Evolutionary conservation across 2,888 invertebrate genomes (phyloP), one percentile per base, ranked within the genome.

Genomic region (Volucella bombylans): DNA sequence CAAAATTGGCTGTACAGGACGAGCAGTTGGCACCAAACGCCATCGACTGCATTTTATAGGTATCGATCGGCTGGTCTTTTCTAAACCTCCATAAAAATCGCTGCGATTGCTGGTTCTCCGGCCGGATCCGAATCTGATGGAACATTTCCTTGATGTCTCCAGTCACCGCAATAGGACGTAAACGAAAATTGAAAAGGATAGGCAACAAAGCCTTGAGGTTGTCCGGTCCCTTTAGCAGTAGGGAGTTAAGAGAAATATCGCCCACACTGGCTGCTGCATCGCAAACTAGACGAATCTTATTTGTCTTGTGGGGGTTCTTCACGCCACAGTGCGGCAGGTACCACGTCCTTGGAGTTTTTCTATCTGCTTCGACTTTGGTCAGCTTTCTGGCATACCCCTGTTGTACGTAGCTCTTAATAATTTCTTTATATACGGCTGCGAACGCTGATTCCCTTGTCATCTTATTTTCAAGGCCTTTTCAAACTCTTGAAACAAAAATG

Each of bases 151-250:
- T 23, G 18, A 23, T 23, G 18, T 23, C 18, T 23, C 18, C 3
- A 23, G 18, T 23, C 18, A 23, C 3, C 18, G 18, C 2, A 23
- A 23, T 23, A 23, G 18, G 18, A 2, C 18, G 18, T 23, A 23
- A 23, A 2, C 18, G 3, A 23, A 23, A 23, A 23, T 23, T 23
- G 18, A 23, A 23, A 23, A 23, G 2, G 18, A 23, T 23, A 23
- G 18, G 18, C 88, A 88, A 90, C 9, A 89, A 54, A 79, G 89
- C 88, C 4, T 89, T 73, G 54, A 88, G 87, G 45, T 8, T 15
- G 57, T 57, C 55, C 31, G 18, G 41, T 10, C 52, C 64, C 11
- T 62, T 43, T 8, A 74, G 38, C 14, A 72, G 43, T 14, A 23
- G 9, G 9, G 59, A 59, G 8, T 62, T 72, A n/a, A 72, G 39